phyloP scores from a whole-genome alignment of 2,888 invertebrate genomes.

The Stictocephala bisonia region DNA sequence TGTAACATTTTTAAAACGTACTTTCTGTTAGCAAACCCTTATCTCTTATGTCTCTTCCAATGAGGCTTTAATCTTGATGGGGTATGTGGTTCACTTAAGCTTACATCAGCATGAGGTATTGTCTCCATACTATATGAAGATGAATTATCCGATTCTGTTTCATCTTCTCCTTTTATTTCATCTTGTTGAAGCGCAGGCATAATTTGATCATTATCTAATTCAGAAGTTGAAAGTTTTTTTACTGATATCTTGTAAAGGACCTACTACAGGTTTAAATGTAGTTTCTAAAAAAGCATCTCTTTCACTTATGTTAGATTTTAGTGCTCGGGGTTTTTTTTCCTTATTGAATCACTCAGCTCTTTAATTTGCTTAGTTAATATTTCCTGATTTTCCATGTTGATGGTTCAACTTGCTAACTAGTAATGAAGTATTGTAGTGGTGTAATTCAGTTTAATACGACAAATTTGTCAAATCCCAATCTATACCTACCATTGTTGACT shows the following conservation, averaged over 20 bases:
- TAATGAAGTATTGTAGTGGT: neutral
- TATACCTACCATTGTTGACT: constrained; percentile 59
- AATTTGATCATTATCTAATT: too few relatives aligned
- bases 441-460: constrained; percentile 4
- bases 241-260: too few relatives aligned
- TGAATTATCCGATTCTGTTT: neutral
- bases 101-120: too few relatives aligned
- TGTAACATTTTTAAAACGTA: constrained; percentile 11
- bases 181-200: too few relatives aligned
- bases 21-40: neutral
- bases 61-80: neutral
- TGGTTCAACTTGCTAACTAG: neutral
- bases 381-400: constrained; percentile 14
- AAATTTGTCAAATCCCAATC: constrained; percentile 60
- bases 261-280: constrained; percentile 26
- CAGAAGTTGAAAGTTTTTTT: too few relatives aligned
- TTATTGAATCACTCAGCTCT: constrained; percentile 35
- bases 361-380: constrained; percentile 1
- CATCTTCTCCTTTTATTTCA: neutral
- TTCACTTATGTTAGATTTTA: constrained; percentile 3
- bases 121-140: neutral
- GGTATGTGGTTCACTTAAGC: too few relatives aligned
- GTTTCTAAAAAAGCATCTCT: constrained; percentile 15
- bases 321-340: constrained; percentile 9
- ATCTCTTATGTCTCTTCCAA: neutral